Evolutionary conservation across 1,140 invertebrate genomes (phyloP).

Genomic region (Drosophila erecta): DNA sequence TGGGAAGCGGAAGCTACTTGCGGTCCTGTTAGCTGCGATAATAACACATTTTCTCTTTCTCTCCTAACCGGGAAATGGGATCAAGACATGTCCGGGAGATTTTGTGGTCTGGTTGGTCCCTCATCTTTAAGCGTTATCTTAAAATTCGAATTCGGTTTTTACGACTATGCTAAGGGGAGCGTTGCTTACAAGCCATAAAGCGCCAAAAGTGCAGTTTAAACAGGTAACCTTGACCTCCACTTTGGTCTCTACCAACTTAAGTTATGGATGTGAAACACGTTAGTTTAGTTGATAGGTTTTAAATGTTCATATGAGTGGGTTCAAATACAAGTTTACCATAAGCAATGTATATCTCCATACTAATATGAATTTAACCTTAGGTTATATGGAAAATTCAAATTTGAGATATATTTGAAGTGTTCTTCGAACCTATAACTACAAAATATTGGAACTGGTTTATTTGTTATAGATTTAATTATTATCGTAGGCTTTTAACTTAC

Average conservation of each 20-base stretch:
- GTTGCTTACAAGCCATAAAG: background rate
- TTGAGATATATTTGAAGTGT: too few species aligned
- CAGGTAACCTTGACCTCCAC: slow-evolving; percentile 15
- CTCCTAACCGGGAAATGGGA: slow-evolving; percentile 31
- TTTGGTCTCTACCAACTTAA: background rate
- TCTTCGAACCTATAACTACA: too few species aligned
- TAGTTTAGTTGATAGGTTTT: too few species aligned
- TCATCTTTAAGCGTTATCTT: background rate
- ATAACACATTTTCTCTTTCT: background rate
- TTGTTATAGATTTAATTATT: too few species aligned
- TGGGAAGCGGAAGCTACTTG: background rate
- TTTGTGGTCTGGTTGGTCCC: slow-evolving; percentile 23
- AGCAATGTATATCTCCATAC: too few species aligned
- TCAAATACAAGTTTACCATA: background rate
- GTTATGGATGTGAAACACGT: background rate
- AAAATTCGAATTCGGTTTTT: slow-evolving; percentile 1
- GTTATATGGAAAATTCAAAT: background rate
- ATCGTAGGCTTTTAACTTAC: too few species aligned
- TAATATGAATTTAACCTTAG: background rate
- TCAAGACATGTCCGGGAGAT: slow-evolving; percentile 38
- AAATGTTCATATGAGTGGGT: too few species aligned
- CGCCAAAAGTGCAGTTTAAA: background rate
- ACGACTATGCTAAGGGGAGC: slow-evolving; percentile 31
- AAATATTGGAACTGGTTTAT: background rate
- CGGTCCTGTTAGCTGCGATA: background rate